Evolutionary conservation across 2,888 invertebrate species (phyloP), one percentile per base, ranked within the genome.

Genomic region (Heliconius aoede): DNA sequence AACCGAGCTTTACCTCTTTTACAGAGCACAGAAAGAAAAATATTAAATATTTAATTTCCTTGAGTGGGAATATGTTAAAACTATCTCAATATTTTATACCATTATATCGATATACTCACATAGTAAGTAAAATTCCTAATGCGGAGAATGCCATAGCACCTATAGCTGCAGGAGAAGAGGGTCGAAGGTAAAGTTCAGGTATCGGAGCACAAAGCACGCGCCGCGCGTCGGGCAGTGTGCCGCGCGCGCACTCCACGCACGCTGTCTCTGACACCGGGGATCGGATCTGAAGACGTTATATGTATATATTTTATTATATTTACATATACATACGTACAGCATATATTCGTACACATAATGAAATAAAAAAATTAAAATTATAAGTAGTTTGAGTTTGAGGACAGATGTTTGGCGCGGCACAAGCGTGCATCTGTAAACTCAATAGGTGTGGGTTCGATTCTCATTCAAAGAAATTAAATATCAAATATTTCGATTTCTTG

Each of bases 61-160:
- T 40, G 36, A 13, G 0, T 40, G 36, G 21, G 46, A 18, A 18
- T 18, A n/a, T n/a, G n/a, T n/a, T n/a, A n/a, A n/a, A n/a, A n/a
- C n/a, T n/a, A n/a, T 15, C 15, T 15, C 4, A 15, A 40, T 40
- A 46, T 18, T 46, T 46, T 18, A 46, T 18, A 46, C 21, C 7
- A 46, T 46, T 24, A 15, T 4, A 13, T 60, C 26, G 1, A 36
- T n/a, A 15, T 55, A 94, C 94, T 86, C 90, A 95, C 89, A 95
- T 88, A 21, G 97, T 98, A 82, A 98, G 96, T 77, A 97, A 90
- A 83, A 98, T 97, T 67, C 99, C 99, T 4, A 97, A 95, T 65
- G 97, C 95, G 74, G 98, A 97, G 87, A 98, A 96, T 61, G 97
- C 95, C 97, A 98, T 98, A 46, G 98, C 98, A 1, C 97, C 98